Conservation (phyloP, 2,113 vertebrate genomes). For the Coptodon rendalli region DNA sequence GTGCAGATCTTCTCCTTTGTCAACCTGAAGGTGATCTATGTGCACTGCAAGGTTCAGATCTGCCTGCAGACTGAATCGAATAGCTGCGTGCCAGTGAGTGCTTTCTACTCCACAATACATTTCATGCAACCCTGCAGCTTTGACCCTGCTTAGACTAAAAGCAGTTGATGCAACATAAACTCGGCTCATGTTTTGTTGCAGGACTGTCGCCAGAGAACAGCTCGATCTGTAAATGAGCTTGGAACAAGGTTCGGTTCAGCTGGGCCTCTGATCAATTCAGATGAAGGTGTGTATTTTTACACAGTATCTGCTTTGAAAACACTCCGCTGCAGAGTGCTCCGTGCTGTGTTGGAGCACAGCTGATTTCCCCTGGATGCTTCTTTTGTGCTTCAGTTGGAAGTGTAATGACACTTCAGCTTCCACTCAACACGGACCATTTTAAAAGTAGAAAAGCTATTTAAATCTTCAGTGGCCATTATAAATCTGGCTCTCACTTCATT, state of each 20-base stretch:
- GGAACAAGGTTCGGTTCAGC: background rate
- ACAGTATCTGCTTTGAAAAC: background rate
- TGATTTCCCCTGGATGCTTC: background rate
- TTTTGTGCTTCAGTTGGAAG: background rate
- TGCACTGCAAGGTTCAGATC: conserved; percentile 84
- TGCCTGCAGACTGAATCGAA: conserved; percentile 68
- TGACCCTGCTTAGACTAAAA: background rate
- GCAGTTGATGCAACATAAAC: too few relatives aligned
- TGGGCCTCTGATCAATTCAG: conserved; percentile 35
- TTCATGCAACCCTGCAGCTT: background rate
- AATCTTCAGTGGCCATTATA: background rate
- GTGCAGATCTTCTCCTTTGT: conserved; percentile 82
- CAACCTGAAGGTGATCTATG: conserved; percentile 75
- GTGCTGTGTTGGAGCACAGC: background rate
- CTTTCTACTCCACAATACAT: background rate
- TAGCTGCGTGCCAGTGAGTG: conserved; percentile 78
- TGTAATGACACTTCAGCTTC: background rate
- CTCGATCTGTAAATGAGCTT: conserved; percentile 14
- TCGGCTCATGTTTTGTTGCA: background rate
- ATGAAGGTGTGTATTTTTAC: conserved; percentile 26
- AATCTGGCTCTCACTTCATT: background rate
- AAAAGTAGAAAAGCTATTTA: background rate
- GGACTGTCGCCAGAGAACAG: conserved; percentile 36
- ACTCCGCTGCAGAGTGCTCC: background rate
- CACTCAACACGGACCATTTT: fast-evolving